These are phyloP conservation scores for Danionella dracula DNA, from an alignment of 2,797 vertebrate species.

Conservation along the genomic window DNA sequence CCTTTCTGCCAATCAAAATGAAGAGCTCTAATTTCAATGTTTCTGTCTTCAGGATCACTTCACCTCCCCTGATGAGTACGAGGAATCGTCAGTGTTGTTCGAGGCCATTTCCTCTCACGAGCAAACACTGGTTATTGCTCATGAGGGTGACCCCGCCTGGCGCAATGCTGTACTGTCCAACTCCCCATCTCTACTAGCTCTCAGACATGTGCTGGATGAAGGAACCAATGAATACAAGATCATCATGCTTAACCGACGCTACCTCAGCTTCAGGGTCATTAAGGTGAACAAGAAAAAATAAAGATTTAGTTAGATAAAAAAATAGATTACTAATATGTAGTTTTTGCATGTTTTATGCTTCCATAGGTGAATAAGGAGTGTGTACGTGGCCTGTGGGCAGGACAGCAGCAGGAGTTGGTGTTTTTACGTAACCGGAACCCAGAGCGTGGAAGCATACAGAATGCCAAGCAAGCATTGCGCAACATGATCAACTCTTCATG, in stretches of 20 bases:
- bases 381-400: constrained; percentile 95
- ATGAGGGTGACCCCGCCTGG: constrained; percentile 96
- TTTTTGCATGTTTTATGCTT: background rate
- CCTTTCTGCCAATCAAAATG: too few species aligned
- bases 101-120: constrained; percentile 93
- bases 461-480: constrained; percentile 94
- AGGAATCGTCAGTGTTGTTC: constrained; percentile 89
- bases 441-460: constrained; percentile 97
- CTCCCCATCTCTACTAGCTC: constrained; percentile 86
- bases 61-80: constrained; percentile 96
- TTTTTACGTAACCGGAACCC: constrained; percentile 95
- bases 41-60: constrained; percentile 84
- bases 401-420: constrained; percentile 96
- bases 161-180: constrained; percentile 94
- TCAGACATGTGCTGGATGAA: constrained; percentile 94
- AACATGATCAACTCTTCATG: constrained; percentile 99
- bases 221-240: constrained; percentile 98
- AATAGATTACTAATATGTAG: background rate
- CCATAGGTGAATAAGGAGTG: constrained; percentile 88
- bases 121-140: constrained; percentile 92
- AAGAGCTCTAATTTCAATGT: background rate
- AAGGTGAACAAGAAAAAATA: constrained; percentile 70
- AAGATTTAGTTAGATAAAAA: background rate
- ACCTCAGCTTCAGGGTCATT: constrained; percentile 96
- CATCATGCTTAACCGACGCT: constrained; percentile 93